These are phyloP conservation scores for Gymnogyps californianus DNA, from an alignment of 2,113 vertebrate genomes.

Conservation along the genomic window DNA sequence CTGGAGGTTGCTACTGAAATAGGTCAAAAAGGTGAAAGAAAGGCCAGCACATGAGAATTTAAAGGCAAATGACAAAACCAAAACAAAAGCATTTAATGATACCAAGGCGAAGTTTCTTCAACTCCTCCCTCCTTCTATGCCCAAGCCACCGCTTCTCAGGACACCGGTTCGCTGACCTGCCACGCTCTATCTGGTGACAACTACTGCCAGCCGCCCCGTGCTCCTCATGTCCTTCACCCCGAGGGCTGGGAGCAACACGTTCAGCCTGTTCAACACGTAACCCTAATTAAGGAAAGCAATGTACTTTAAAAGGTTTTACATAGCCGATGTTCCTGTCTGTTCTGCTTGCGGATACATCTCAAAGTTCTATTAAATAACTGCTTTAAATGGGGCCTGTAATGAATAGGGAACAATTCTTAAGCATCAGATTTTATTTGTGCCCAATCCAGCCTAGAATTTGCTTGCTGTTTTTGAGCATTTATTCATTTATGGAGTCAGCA, in stretches of 20 bases:
- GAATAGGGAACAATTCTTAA: not conserved
- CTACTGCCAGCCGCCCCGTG: rapidly evolving
- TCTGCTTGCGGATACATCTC: not conserved
- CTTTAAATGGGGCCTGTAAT: not conserved
- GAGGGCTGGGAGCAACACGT: not conserved
- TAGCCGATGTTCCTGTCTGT: rapidly evolving
- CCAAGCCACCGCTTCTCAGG: not conserved
- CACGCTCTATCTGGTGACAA: not conserved
- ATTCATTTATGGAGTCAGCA: not conserved
- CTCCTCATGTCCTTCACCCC: not conserved
- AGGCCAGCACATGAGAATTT: not conserved
- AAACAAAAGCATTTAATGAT: not conserved
- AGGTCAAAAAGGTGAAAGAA: not conserved
- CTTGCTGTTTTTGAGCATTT: not conserved
- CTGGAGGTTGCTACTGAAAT: not conserved
- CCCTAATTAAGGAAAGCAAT: not conserved
- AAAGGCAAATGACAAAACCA: not conserved
- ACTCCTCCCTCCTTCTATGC: not conserved
- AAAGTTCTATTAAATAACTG: not conserved
- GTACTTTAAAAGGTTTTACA: not conserved
- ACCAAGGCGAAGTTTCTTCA: not conserved
- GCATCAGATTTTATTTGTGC: not conserved
- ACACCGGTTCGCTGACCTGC: not conserved
- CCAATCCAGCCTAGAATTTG: not conserved
- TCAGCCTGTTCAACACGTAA: not conserved